A percentile compares a stretch with the other conserved stretches of the same genome.
phyloP scores from a whole-genome alignment of 2,888 invertebrate species.

The Ophion obscuratus region DNA sequence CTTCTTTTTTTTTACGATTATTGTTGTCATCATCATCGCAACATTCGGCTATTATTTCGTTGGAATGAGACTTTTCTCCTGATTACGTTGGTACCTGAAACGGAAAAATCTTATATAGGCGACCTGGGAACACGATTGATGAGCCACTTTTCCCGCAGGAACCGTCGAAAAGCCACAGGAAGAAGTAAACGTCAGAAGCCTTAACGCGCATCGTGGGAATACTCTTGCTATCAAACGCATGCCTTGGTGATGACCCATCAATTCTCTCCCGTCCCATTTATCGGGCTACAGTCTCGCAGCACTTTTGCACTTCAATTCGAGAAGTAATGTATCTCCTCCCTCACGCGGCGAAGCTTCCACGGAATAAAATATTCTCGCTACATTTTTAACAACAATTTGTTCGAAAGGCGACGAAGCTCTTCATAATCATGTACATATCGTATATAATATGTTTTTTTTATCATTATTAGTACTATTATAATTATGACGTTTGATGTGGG shows the following conservation, averaged over 20 bases:
- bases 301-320: conserved; percentile 22
- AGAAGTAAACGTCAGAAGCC: conserved; percentile 50
- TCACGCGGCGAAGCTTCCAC: not conserved
- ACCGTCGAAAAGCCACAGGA: conserved; percentile 49
- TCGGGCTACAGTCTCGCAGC: conserved; percentile 53
- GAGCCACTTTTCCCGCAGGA: conserved; percentile 53
- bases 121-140: conserved; percentile 51
- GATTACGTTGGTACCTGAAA: conserved; percentile 28
- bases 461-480: too few relatives aligned
- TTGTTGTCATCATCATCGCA: not conserved
- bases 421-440: too few relatives aligned
- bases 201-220: conserved; percentile 65
- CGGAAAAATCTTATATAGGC: conserved; percentile 54
- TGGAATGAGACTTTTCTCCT: conserved; percentile 31
- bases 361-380: too few relatives aligned
- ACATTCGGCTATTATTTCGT: conserved; percentile 5
- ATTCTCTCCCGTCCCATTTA: conserved; percentile 54
- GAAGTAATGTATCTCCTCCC: not conserved
- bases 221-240: conserved; percentile 58
- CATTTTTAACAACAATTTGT: too few relatives aligned
- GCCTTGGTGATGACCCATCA: conserved; percentile 66
- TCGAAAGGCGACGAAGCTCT: too few relatives aligned
- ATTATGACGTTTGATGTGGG: too few relatives aligned
- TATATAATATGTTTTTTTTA: too few relatives aligned
- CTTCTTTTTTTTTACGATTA: too few relatives aligned